Conservation (phyloP, 2,888 invertebrate genomes). For the Neuroscelio doddi region DNA sequence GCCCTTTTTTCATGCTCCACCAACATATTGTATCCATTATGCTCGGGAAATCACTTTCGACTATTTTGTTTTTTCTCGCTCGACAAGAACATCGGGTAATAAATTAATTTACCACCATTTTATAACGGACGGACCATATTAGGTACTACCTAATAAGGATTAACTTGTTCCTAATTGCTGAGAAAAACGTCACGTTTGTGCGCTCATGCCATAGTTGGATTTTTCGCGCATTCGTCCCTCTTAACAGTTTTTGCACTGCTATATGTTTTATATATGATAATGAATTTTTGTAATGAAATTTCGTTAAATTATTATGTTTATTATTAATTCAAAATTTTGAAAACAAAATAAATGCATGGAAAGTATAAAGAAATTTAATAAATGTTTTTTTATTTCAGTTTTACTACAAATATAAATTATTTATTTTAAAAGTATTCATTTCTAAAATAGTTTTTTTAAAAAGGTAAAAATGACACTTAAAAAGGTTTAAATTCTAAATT, state of each 20-base stretch:
- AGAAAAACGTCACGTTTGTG: constrained; percentile 10
- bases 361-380: too few relatives aligned
- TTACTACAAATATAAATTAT: too few relatives aligned
- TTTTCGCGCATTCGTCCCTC: constrained; percentile 10
- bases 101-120: constrained; percentile 46
- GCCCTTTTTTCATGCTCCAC: neutral
- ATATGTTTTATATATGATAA: neutral
- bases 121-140: constrained; percentile 31
- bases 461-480: too few relatives aligned
- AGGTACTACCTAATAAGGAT: constrained; percentile 40
- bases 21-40: neutral
- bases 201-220: constrained; percentile 6
- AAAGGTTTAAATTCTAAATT: too few relatives aligned
- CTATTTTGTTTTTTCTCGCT: constrained; percentile 38
- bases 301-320: too few relatives aligned
- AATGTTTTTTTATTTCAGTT: too few relatives aligned
- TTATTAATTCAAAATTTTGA: too few relatives aligned
- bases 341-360: too few relatives aligned
- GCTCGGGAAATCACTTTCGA: constrained; percentile 17
- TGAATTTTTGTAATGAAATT: neutral
- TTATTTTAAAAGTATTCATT: too few relatives aligned
- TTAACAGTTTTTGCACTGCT: neutral
- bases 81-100: constrained; percentile 26
- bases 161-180: constrained; percentile 34
- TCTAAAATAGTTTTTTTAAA: too few relatives aligned